Evolutionary conservation across 1,140 invertebrate genomes (phyloP), one percentile per base, ranked within the genome.

Genomic region (Conopomorpha cramerella): DNA sequence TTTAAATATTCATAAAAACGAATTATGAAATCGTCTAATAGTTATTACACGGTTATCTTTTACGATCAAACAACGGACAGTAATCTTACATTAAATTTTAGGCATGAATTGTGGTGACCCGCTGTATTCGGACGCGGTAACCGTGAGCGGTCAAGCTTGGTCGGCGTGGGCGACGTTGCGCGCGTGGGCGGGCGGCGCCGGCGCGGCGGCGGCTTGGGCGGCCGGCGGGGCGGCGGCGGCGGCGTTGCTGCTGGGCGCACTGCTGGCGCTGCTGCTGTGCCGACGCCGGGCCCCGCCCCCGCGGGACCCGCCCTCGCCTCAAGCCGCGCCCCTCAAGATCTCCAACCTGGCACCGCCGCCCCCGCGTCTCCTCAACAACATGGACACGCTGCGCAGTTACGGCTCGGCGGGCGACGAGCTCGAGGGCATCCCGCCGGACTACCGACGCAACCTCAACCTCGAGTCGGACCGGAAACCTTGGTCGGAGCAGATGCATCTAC

Each of bases 321-420:
- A 33, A 34, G 29, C 45, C 34, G 43, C 44, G 40, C 50, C 52
- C 17, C 55, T 64, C 27, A 68, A 70, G n/a, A n/a, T n/a, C n/a
- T n/a, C n/a, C n/a, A n/a, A n/a, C n/a, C n/a, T n/a, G n/a, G n/a
- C n/a, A n/a, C n/a, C n/a, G n/a, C n/a, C n/a, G n/a, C n/a, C n/a
- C n/a, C n/a, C n/a, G n/a, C n/a, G n/a, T n/a, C n/a, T n/a, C n/a
- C n/a, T 93, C 18, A 95, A 95, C 79, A 95, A 95, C 77, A 82
- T 95, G 55, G 93, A 96, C 76, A 93, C 92, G 18, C 80, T 95
- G 35, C 81, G 92, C 35, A 95, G 91, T 58, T 96, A 96, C 73
- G 93, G 93, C 31, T 95, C 92, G 36, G 93, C 92, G 25, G 93
- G 89, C 11, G 93, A 96, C 72, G 93, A 96, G 55, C 78, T 96